phyloP scores from a whole-genome alignment of 64 coral and sea anemone species.

The Montipora cactus region DNA sequence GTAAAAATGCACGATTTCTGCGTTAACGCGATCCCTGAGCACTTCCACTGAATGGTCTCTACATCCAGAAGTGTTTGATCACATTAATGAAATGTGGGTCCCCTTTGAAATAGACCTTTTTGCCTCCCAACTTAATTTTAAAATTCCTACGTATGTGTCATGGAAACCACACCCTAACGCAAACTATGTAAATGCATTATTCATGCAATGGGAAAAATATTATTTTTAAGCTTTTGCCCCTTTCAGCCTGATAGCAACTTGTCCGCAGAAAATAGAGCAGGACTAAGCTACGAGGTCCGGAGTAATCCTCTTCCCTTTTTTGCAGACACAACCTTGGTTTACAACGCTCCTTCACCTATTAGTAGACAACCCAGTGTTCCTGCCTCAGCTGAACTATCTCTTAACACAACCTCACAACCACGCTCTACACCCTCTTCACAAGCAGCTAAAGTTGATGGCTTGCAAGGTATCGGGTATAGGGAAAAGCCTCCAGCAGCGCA shows the following conservation, averaged over 20 bases:
- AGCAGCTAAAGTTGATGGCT: constrained; percentile 5
- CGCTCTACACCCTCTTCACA: constrained; percentile 29
- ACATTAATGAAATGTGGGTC: no score
- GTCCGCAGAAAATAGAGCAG: constrained; percentile 8
- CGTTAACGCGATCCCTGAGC: no score
- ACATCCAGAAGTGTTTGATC: no score
- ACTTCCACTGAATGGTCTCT: no score
- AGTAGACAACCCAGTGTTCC: constrained; percentile 2
- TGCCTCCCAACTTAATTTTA: no score
- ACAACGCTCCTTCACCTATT: constrained; percentile 38
- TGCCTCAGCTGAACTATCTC: no score
- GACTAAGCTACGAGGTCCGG: constrained; percentile 8
- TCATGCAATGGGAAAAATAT: no score
- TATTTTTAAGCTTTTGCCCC: no score
- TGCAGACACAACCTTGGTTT: not conserved
- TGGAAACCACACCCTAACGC: constrained; percentile 49
- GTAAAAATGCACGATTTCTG: no score
- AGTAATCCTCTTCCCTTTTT: constrained; percentile 6
- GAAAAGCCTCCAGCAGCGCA: constrained; percentile 20
- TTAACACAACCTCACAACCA: constrained; percentile 10
- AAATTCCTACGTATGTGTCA: not conserved
- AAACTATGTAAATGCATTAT: no score
- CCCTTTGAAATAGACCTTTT: no score
- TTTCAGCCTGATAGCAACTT: no score
- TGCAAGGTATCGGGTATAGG: constrained; percentile 23